Evolutionary conservation across 1,140 invertebrate species (phyloP).

Genomic region (Drosophila micromelanica): DNA sequence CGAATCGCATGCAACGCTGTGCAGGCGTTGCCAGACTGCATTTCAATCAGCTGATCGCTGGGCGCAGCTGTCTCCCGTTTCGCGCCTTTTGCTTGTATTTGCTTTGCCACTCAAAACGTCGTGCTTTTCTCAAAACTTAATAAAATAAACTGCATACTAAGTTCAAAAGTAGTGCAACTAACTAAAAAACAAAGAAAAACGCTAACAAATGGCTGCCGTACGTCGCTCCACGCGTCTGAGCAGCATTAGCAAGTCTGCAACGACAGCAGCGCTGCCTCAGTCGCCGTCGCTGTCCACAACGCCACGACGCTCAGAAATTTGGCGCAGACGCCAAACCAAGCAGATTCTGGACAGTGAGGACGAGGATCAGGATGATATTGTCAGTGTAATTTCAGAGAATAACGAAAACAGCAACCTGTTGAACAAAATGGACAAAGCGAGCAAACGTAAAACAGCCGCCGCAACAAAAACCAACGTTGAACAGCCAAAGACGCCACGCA

Average conservation of each 20-base stretch:
- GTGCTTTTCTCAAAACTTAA: slow-evolving; percentile 7
- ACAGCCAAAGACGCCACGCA: slow-evolving; percentile 75
- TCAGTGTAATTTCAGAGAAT: slow-evolving; percentile 72
- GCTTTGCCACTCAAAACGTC: slow-evolving; percentile 26
- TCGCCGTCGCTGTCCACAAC: slow-evolving; percentile 47
- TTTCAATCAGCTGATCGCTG: slow-evolving; percentile 13
- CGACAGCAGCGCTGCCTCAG: slow-evolving; percentile 49
- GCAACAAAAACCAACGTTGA: slow-evolving; percentile 15
- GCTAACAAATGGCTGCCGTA: slow-evolving; percentile 64
- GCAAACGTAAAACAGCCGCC: slow-evolving; percentile 37
- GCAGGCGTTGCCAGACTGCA: slow-evolving; percentile 50
- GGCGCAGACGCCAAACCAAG: slow-evolving; percentile 64
- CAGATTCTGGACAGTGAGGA: slow-evolving; percentile 55
- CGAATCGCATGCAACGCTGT: slow-evolving; percentile 39
- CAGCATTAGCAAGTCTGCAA: slow-evolving; percentile 62
- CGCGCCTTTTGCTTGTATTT: slow-evolving; percentile 48
- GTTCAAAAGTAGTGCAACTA: slow-evolving; percentile 10
- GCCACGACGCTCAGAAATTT: slow-evolving; percentile 68
- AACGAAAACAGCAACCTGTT: slow-evolving; percentile 76
- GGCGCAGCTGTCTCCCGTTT: slow-evolving; percentile 42
- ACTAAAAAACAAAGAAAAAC: slow-evolving; percentile 6
- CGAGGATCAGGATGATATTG: slow-evolving; percentile 59
- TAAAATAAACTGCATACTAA: slow-evolving; percentile 9
- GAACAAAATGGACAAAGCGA: slow-evolving; percentile 72
- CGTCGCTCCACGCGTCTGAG: slow-evolving; percentile 77